These are phyloP conservation scores for Candidula unifasciata DNA, from an alignment of 2,888 invertebrate species.

Conservation along the genomic window DNA sequence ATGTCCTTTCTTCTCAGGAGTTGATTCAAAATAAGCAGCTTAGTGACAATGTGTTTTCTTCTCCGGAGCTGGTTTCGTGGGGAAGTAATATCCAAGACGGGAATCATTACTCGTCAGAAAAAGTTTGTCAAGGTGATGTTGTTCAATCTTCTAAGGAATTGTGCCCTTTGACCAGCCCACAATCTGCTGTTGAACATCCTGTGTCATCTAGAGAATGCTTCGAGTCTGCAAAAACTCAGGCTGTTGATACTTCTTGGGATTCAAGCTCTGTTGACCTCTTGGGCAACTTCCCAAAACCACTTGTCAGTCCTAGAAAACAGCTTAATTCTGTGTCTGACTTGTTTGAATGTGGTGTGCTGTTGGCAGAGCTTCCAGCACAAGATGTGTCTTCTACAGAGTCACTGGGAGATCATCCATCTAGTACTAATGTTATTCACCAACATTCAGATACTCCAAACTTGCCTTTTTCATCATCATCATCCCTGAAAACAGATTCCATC, in stretches of 20 bases:
- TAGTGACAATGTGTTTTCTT: neutral
- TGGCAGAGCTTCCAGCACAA: neutral
- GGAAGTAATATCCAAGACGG: too few species aligned
- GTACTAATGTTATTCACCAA: too few species aligned
- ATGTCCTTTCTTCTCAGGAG: neutral
- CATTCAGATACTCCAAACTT: neutral
- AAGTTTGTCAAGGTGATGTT: too few species aligned
- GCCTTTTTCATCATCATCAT: neutral
- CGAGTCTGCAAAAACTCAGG: neutral
- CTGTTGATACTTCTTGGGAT: neutral
- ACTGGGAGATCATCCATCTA: neutral
- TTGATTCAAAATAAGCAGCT: neutral
- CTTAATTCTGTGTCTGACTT: neutral
- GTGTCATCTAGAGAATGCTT: neutral
- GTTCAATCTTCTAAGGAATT: neutral
- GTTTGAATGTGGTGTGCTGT: neutral
- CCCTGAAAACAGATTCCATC: neutral
- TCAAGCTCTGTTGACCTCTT: neutral
- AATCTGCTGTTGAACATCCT: neutral
- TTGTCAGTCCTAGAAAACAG: neutral
- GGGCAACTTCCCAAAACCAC: neutral
- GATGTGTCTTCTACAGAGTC: too few species aligned
- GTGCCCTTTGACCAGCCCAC: neutral
- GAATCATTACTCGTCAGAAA: too few species aligned
- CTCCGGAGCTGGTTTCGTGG: neutral